Percentiles rank a stretch among this genome's conserved stretches.
Conservation (phyloP, 2,113 vertebrate genomes). For the Rhinolophus sinicus region DNA sequence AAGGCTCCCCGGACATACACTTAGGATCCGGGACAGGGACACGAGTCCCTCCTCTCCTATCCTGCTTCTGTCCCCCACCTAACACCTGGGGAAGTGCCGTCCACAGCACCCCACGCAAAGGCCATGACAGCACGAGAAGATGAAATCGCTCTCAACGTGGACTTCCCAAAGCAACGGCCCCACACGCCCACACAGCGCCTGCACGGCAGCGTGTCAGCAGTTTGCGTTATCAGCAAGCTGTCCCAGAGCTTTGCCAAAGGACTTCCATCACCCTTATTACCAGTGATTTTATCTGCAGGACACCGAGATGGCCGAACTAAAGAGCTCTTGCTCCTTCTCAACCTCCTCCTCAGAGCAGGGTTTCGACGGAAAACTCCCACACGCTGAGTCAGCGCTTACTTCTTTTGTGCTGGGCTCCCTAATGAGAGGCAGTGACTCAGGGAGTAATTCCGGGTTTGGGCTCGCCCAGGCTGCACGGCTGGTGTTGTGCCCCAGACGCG, state of each 20-base stretch:
- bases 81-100: background rate
- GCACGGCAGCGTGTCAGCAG: background rate
- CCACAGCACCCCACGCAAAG: background rate
- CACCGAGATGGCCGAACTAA: background rate
- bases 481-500: background rate
- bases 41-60: background rate
- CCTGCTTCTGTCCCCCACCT: background rate
- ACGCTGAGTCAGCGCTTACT: no score
- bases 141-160: accelerated
- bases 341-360: background rate
- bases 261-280: background rate
- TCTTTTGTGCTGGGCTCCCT: background rate
- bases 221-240: accelerated
- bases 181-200: accelerated
- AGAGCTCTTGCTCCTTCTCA: background rate
- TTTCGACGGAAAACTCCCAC: background rate
- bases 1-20: background rate
- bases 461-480: accelerated
- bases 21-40: background rate
- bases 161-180: background rate
- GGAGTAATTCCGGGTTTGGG: background rate
- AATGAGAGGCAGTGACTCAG: accelerated
- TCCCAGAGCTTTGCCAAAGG: background rate
- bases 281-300: background rate
- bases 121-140: background rate